Conservation (phyloP, 1,140 invertebrate species). For the Zelostemma sp. region DNA sequence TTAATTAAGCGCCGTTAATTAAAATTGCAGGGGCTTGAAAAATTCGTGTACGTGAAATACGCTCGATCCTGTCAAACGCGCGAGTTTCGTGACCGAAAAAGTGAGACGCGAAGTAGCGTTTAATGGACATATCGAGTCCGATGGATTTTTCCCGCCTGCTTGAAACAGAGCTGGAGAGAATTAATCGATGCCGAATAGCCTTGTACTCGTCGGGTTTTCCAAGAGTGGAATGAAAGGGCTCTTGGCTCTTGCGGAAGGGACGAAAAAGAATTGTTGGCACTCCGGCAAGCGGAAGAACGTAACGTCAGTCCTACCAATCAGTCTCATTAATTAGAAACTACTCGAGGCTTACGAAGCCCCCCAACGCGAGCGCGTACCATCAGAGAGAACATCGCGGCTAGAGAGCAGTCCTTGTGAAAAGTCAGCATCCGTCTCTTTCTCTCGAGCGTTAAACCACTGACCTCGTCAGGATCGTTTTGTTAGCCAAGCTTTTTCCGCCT, state of each 20-base stretch:
- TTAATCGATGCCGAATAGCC: slow-evolving; percentile 55
- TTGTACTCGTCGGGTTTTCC: slow-evolving; percentile 32
- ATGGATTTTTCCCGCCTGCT: slow-evolving; percentile 40
- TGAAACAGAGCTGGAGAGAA: slow-evolving; percentile 39
- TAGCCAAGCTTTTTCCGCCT: slow-evolving; percentile 26
- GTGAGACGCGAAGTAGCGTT: too few relatives aligned
- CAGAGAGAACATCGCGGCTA: slow-evolving; percentile 14
- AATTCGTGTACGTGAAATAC: too few relatives aligned
- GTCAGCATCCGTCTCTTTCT: slow-evolving; percentile 5
- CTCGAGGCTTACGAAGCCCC: slow-evolving; percentile 47
- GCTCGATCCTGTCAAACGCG: too few relatives aligned
- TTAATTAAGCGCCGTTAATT: too few relatives aligned
- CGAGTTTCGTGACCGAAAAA: too few relatives aligned
- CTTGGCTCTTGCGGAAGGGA: slow-evolving; percentile 26
- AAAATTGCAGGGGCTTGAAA: too few relatives aligned
- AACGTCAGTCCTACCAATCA: slow-evolving; percentile 43
- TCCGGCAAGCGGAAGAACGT: slow-evolving; percentile 34
- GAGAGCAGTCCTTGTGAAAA: slow-evolving; percentile 12
- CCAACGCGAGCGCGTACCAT: slow-evolving; percentile 23
- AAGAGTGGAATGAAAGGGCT: slow-evolving; percentile 33
- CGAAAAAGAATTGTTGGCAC: slow-evolving; percentile 42
- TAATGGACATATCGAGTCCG: slow-evolving; percentile 44
- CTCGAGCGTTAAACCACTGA: slow-evolving; percentile 36
- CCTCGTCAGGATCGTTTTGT: slow-evolving; percentile 48
- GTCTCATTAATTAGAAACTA: slow-evolving; percentile 59